Conservation (phyloP, 2,888 invertebrate species). For the Standfussiana lucernea region DNA sequence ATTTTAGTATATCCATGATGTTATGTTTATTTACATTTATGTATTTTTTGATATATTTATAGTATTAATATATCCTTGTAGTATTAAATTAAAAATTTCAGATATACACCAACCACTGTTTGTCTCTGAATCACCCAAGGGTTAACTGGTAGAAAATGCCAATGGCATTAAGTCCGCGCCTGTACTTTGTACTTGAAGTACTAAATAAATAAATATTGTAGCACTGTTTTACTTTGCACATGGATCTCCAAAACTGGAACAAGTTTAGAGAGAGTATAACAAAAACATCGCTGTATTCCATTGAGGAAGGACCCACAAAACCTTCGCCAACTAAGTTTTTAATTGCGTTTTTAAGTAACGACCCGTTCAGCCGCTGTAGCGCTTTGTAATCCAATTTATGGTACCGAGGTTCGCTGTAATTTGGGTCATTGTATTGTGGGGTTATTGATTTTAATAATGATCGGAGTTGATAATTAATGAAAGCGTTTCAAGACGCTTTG, state of each 20-base stretch:
- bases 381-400: conserved; percentile 54
- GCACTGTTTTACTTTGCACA: neutral
- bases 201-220: too few relatives aligned
- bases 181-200: too few relatives aligned
- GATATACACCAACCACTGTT: too few relatives aligned
- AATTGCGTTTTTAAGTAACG: conserved; percentile 70
- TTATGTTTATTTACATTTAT: too few relatives aligned
- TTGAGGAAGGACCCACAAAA: conserved; percentile 50
- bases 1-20: too few relatives aligned
- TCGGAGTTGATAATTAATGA: neutral
- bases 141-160: too few relatives aligned
- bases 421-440: conserved; percentile 11
- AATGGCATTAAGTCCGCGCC: too few relatives aligned
- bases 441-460: conserved; percentile 31
- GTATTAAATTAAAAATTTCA: too few relatives aligned
- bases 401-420: conserved; percentile 41
- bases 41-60: too few relatives aligned
- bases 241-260: conserved; percentile 40
- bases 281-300: conserved; percentile 46
- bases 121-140: too few relatives aligned
- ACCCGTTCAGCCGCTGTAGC: conserved; percentile 47
- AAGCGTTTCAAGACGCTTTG: neutral
- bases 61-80: too few relatives aligned
- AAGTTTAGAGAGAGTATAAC: conserved; percentile 40
- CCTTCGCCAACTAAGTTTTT: conserved; percentile 65